Evolutionary conservation across 2,113 vertebrate genomes (phyloP).

Genomic region (Upupa epops): DNA sequence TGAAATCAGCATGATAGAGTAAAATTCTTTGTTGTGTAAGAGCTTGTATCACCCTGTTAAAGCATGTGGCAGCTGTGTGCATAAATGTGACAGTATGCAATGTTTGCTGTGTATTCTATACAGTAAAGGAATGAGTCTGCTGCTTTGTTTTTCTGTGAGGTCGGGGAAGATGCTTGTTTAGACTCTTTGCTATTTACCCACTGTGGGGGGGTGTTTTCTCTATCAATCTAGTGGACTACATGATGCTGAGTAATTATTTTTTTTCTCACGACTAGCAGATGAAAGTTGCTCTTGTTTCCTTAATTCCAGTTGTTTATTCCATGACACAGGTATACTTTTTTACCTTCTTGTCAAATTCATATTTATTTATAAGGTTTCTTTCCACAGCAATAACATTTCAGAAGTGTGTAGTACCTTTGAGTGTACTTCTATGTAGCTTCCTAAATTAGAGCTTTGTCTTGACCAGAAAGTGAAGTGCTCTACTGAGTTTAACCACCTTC

Average conservation of each 20-base stretch:
- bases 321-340: background rate
- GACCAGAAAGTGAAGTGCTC: background rate
- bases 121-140: background rate
- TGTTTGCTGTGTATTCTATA: background rate
- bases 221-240: background rate
- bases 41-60: background rate
- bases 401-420: background rate
- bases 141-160: background rate
- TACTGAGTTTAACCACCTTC: background rate
- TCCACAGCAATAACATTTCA: background rate
- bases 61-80: background rate
- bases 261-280: background rate
- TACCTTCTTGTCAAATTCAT: background rate
- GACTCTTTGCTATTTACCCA: background rate
- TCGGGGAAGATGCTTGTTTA: background rate
- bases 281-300: background rate
- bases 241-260: background rate
- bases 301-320: background rate
- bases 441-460: background rate
- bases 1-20: background rate
- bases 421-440: background rate
- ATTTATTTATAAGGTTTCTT: background rate
- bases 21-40: background rate
- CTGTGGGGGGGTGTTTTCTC: accelerated
- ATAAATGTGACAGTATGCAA: background rate